Evolutionary conservation across 2,888 invertebrate species (phyloP).

Genomic region (Desoria tigrina): DNA sequence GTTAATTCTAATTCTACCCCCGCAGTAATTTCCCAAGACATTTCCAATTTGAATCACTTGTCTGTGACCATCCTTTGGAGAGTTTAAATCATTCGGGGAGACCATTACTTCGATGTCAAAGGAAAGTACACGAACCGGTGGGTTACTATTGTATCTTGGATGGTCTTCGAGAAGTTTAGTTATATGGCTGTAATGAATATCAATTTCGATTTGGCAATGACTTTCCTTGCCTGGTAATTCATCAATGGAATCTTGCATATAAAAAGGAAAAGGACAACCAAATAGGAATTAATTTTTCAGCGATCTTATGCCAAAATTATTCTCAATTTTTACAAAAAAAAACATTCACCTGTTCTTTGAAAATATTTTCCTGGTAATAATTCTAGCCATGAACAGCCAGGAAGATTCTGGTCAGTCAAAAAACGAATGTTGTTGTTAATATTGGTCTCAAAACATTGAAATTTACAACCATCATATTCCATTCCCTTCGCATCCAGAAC

Average conservation of each 20-base stretch:
- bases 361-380: constrained; percentile 26
- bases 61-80: constrained; percentile 23
- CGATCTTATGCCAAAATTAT: constrained; percentile 2
- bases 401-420: constrained; percentile 38
- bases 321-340: not conserved
- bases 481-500: not conserved
- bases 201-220: constrained; percentile 43
- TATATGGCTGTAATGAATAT: constrained; percentile 31
- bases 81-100: constrained; percentile 9
- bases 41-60: constrained; percentile 44
- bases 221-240: constrained; percentile 18
- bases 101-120: constrained; percentile 46
- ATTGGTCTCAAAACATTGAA: constrained; percentile 36
- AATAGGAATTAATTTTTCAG: not conserved
- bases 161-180: constrained; percentile 8
- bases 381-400: constrained; percentile 42
- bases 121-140: constrained; percentile 40
- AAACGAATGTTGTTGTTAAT: constrained; percentile 44
- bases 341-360: not conserved
- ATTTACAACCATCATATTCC: constrained; percentile 17
- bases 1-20: constrained; percentile 9
- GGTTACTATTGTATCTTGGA: constrained; percentile 18
- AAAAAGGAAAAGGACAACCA: not conserved
- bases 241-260: constrained; percentile 7
- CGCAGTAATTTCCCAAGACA: constrained; percentile 23